phyloP scores from a whole-genome alignment of 1,140 invertebrate genomes.

The Apis dorsata region DNA sequence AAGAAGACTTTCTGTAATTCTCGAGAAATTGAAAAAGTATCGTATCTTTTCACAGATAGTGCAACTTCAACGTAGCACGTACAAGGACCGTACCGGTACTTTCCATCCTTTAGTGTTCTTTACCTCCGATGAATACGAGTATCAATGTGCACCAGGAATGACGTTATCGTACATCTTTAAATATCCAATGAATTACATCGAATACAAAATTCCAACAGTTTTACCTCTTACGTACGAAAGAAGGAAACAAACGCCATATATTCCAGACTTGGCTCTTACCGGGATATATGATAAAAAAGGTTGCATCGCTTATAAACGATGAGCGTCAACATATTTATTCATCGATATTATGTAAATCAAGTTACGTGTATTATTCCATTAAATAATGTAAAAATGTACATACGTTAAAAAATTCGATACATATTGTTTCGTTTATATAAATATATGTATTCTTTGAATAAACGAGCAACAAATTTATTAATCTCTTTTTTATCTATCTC shows the following conservation, averaged over 20 bases:
- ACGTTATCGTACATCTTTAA: constrained; percentile 61
- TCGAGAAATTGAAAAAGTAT: not conserved
- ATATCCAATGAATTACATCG: constrained; percentile 80
- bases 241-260: constrained; percentile 76
- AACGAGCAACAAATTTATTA: no score
- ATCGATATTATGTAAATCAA: not conserved
- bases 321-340: constrained; percentile 6
- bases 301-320: constrained; percentile 66
- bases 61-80: constrained; percentile 82
- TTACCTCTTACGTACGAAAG: constrained; percentile 78
- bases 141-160: constrained; percentile 79
- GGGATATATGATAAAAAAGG: constrained; percentile 66
- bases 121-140: constrained; percentile 77
- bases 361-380: no score
- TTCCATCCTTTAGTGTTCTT: constrained; percentile 81
- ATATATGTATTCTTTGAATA: no score
- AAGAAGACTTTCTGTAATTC: no score
- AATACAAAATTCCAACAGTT: constrained; percentile 81
- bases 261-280: constrained; percentile 80
- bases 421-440: no score
- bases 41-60: constrained; percentile 73
- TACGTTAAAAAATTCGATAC: no score
- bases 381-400: no score
- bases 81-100: constrained; percentile 79
- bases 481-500: no score